Percentiles rank a stretch among this genome's conserved stretches.
phyloP scores from a whole-genome alignment of 2,888 invertebrate genomes.

The Thereva nobilitata region DNA sequence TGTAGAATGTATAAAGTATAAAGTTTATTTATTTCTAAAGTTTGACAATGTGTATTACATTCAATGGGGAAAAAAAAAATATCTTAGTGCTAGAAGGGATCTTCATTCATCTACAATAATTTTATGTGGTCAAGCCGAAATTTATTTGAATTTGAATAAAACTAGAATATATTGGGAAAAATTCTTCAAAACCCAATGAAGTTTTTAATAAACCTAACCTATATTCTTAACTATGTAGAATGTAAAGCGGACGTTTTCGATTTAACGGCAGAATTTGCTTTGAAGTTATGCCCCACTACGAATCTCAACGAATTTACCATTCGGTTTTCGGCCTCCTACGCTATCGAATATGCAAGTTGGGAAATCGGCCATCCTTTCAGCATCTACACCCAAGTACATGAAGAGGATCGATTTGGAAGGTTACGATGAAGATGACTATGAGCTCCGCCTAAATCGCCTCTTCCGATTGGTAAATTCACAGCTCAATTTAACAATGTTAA shows the following conservation, averaged over 20 bases:
- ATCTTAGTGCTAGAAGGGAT: no score
- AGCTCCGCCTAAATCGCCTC: constrained; percentile 63
- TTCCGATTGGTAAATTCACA: constrained; percentile 50
- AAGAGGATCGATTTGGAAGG: constrained; percentile 67
- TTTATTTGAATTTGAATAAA: no score
- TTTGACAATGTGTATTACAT: no score
- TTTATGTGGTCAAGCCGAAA: no score
- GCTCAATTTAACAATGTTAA: no score
- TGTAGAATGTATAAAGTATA: no score
- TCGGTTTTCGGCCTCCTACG: constrained; percentile 56
- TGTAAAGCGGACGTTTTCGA: constrained; percentile 53
- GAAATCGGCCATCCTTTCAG: constrained; percentile 60
- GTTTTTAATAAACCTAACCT: no score
- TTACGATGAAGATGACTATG: constrained; percentile 65
- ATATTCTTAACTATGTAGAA: constrained; percentile 48
- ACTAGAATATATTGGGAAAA: no score
- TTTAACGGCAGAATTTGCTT: constrained; percentile 53
- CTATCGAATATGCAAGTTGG: constrained; percentile 52
- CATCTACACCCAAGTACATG: constrained; percentile 71
- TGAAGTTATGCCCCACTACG: constrained; percentile 53
- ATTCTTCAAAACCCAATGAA: constrained; percentile 46
- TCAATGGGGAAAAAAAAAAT: no score
- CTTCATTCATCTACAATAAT: no score
- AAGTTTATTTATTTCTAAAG: no score
- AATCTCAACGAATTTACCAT: constrained; percentile 52